Evolutionary conservation across 1,140 invertebrate species (phyloP), one percentile per base, ranked within the genome.

Genomic region (Zaprionus tsacasi): DNA sequence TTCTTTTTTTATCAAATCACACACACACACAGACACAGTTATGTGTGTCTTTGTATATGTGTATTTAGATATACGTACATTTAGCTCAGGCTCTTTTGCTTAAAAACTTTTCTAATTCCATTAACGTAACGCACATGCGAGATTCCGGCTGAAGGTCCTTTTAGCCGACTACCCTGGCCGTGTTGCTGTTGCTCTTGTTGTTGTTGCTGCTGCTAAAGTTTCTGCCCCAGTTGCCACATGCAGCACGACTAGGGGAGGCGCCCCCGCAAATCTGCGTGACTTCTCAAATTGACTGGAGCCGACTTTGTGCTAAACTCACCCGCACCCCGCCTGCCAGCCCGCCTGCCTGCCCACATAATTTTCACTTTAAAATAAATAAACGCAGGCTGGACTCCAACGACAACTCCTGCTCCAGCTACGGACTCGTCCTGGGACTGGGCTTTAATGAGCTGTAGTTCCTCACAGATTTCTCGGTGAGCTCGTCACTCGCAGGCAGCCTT

Each of bases 51-150:
- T 8, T 13, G 25, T 33, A 36, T 74, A 61, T 57, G n/a, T 68
- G 15, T 69, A 52, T 54, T 52, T 43, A 40, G 57, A 38, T 60
- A 54, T 70, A 57, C 55, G 59, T 64, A 76, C 78, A 76, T 85
- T 65, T 52, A 48, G 80, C 74, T 75, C 58, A 59, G 59, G 21
- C 21, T 21, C 55, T 75, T n/a, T 89, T 89, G 83, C 85, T 78
- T 83, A 78, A 89, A 88, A 88, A 88, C 71, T 88, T 88, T 88
- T 88, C 85, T 88, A 88, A 88, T 88, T 88, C 85, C 85, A 88
- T 88, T 88, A 88, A 89, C 81, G 85, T 81, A 76, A 89, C 85
- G 81, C 85, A 88, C 86, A 88, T 89, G 85, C 83, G 79, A 65
- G 50, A 75, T 58, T 70, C 55, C 54, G 54, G 33, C 59, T 58